Evolutionary conservation across 2,888 invertebrate species (phyloP), one percentile per base, ranked within the genome.

Genomic region (Eilema depressum): DNA sequence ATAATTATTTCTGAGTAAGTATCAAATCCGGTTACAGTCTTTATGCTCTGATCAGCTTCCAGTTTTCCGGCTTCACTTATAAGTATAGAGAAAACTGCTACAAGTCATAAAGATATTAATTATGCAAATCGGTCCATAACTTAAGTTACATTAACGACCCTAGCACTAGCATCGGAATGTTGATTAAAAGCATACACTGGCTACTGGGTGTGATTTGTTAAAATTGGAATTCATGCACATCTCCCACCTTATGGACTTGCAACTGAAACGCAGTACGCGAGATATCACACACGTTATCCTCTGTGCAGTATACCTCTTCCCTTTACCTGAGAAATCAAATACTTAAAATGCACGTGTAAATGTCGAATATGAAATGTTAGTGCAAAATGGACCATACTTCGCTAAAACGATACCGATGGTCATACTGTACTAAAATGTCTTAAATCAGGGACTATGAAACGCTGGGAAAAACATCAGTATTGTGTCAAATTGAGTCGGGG

Each of bases 81-180:
- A 23, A 57, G 65, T 33, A 37, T 17, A 26, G 66, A 62, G 69
- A 76, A 71, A 71, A 79, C 73, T 69, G 76, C 63, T 79, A 79
- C 33, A 41, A 68, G 66, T 70, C 69, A 70, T 72, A 70, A 74
- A 76, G 59, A 41, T 73, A 82, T 80, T 75, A 82, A 79, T 80
- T 82, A 82, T 82, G 77, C 64, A 65, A 74, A 80, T 80, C 66
- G 61, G 63, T 53, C 71, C 63, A 72, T 74, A 68, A 71, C 73
- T 78, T 74, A 63, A 78, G 80, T 75, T 62, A 68, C 71, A 61
- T 70, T 76, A 77, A 69, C 72, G 75, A 73, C 70, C 63, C 41
- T 64, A 73, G 61, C 53, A 66, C 69, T 61, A 68, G 57, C 60
- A n/a, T 41, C 26, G 81, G 80, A 77, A 82, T 82, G 77, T 75